These are phyloP conservation scores for Aphelinus certus DNA, from an alignment of 1,140 invertebrate genomes.

Conservation along the genomic window DNA sequence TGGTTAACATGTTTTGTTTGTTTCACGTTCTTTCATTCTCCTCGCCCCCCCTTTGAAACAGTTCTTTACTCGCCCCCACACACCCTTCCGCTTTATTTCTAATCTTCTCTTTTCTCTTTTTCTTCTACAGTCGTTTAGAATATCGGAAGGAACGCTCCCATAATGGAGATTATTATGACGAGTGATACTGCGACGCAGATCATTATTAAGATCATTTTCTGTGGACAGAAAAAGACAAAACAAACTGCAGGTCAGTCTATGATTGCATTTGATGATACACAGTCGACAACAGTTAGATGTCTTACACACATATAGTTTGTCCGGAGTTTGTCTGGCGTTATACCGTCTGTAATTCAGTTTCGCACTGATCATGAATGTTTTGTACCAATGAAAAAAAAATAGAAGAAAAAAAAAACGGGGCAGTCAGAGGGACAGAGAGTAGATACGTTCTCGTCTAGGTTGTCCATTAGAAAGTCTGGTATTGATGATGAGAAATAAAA, in stretches of 20 bases:
- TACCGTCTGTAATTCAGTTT: no score
- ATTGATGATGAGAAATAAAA: constrained; percentile 3
- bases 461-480: not conserved
- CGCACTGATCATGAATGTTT: no score
- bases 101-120: constrained; percentile 27
- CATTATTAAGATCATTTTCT: constrained; percentile 88
- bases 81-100: constrained; percentile 30
- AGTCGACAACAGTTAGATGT: no score
- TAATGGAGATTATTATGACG: constrained; percentile 63
- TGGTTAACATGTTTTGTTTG: constrained; percentile 12
- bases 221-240: constrained; percentile 73
- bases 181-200: constrained; percentile 75
- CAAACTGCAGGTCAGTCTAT: constrained; percentile 34
- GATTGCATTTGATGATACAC: not conserved
- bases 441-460: no score
- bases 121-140: constrained; percentile 50
- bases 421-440: no score
- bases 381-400: no score
- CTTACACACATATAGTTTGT: no score
- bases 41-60: constrained; percentile 21
- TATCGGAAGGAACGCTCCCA: constrained; percentile 58
- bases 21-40: constrained; percentile 37
- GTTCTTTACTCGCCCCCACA: constrained; percentile 17
- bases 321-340: no score
- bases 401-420: no score